Conservation (phyloP, 2,888 invertebrate genomes). For the Catocala sponsa region DNA sequence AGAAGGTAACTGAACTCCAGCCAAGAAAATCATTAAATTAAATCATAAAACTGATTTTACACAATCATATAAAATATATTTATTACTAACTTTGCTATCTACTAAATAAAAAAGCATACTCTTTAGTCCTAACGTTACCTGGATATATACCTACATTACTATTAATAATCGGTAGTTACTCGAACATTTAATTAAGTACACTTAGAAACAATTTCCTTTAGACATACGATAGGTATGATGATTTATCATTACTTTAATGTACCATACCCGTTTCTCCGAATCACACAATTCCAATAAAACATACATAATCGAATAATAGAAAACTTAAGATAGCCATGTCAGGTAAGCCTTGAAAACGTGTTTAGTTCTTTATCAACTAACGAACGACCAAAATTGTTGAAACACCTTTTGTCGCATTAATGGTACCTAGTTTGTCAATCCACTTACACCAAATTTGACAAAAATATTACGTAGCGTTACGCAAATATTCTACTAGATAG, state of each 20-base stretch:
- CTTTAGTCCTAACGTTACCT: constrained; percentile 19
- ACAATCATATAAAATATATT: constrained; percentile 15
- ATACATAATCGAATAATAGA: constrained; percentile 37
- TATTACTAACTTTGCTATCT: constrained; percentile 15
- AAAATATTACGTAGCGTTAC: constrained; percentile 15
- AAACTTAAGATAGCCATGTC: constrained; percentile 29
- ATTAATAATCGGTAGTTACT: constrained; percentile 39
- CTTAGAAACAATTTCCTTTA: constrained; percentile 26
- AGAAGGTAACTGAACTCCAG: constrained; percentile 36
- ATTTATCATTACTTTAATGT: constrained; percentile 25
- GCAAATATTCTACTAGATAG: constrained; percentile 9
- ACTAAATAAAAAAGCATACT: constrained; percentile 22
- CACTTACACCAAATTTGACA: constrained; percentile 21
- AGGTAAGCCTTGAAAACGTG: constrained; percentile 59
- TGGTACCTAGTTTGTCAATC: constrained; percentile 34
- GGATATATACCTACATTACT: constrained; percentile 6
- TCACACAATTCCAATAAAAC: constrained; percentile 49
- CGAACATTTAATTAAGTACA: constrained; percentile 27
- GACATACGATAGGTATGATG: constrained; percentile 29
- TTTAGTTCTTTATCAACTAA: constrained; percentile 50
- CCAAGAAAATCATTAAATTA: constrained; percentile 39
- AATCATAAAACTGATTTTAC: constrained; percentile 25
- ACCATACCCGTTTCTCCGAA: constrained; percentile 48
- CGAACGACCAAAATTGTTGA: constrained; percentile 37
- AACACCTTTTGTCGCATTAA: constrained; percentile 31